phyloP scores from a whole-genome alignment of 35 echinoderm and acorn worm genomes.

The Lytechinus variegatus region DNA sequence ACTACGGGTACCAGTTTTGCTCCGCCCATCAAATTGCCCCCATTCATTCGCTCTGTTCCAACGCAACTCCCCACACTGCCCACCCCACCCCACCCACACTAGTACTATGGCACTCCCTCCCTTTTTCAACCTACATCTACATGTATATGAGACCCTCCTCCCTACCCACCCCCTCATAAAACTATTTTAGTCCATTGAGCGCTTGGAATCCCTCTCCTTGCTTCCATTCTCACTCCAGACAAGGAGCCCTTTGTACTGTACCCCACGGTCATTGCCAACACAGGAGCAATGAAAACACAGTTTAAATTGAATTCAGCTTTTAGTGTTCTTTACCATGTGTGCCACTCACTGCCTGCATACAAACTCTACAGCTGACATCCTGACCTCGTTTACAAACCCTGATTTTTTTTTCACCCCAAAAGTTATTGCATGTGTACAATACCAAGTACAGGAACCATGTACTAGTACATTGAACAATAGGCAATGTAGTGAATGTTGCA shows the following conservation, averaged over 20 bases:
- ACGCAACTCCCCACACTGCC: too few relatives aligned
- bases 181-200: too few relatives aligned
- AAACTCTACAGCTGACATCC: neutral
- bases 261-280: neutral
- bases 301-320: neutral
- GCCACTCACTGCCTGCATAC: neutral
- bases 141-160: neutral
- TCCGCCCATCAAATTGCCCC: too few relatives aligned
- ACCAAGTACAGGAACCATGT: neutral
- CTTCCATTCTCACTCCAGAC: neutral
- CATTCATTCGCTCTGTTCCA: neutral
- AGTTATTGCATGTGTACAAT: too few relatives aligned
- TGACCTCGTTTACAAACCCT: neutral
- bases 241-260: neutral
- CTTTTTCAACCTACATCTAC: too few relatives aligned
- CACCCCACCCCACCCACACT: neutral
- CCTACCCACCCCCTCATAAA: too few relatives aligned
- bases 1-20: neutral
- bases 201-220: too few relatives aligned
- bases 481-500: neutral
- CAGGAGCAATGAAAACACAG: neutral
- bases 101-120: too few relatives aligned
- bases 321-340: neutral
- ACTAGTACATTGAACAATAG: neutral
- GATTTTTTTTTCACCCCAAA: neutral